Conservation (phyloP, 2,888 invertebrate species). For the Pantelozetes paolii region DNA sequence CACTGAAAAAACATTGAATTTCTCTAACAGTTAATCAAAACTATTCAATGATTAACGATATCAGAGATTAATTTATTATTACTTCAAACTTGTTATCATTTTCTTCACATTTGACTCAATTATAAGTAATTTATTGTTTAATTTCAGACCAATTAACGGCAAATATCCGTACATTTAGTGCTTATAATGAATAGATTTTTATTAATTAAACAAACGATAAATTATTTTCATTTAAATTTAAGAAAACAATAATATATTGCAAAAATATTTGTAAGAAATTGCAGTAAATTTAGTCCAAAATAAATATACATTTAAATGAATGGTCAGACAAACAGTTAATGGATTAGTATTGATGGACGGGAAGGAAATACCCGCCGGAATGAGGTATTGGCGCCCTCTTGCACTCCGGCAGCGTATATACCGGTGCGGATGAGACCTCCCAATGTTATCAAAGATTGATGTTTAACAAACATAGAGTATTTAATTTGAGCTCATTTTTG, state of each 20-base stretch:
- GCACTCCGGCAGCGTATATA: neutral
- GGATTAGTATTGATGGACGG: neutral
- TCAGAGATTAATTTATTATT: too few species aligned
- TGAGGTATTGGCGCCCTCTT: neutral
- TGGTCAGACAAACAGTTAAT: constrained; percentile 11
- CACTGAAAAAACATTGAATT: neutral
- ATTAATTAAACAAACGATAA: too few species aligned
- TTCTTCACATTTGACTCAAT: too few species aligned
- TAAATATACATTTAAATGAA: neutral
- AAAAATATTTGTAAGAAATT: neutral
- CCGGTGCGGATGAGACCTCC: constrained; percentile 5
- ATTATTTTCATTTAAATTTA: too few species aligned
- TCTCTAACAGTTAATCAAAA: neutral
- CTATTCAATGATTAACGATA: too few species aligned
- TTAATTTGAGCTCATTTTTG: constrained; percentile 28
- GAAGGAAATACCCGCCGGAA: constrained; percentile 1
- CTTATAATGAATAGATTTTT: neutral
- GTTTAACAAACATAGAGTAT: constrained; percentile 16
- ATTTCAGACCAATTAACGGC: neutral
- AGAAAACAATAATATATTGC: neutral
- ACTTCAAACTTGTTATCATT: too few species aligned
- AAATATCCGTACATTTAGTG: neutral
- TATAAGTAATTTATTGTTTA: too few species aligned
- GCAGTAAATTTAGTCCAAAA: neutral
- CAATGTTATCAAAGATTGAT: constrained; percentile 24